Conservation (phyloP, 2,797 vertebrate genomes). For the Betta splendens region DNA sequence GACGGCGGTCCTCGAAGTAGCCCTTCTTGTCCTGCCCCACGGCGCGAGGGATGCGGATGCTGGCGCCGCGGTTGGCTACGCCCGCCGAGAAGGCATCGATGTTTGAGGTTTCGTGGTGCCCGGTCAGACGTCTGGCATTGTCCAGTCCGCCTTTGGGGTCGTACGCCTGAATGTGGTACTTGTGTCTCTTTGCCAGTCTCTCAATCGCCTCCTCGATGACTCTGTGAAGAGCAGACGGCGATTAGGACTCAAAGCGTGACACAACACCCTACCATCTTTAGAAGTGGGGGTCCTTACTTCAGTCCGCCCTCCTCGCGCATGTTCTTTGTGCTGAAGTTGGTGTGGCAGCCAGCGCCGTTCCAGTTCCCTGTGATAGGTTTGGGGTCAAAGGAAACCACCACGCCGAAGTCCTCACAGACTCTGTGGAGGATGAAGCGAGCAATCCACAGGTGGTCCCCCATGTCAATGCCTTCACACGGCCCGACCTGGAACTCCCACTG, state of each 20-base stretch:
- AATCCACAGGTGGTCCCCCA: conserved; percentile 96
- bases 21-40: conserved; percentile 93
- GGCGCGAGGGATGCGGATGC: conserved; percentile 91
- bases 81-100: conserved; percentile 94
- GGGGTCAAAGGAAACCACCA: conserved; percentile 93
- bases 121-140: conserved; percentile 92
- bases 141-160: conserved; percentile 95
- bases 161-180: conserved; percentile 92
- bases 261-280: background rate
- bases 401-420: conserved; percentile 94
- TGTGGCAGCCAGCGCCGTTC: conserved; percentile 97
- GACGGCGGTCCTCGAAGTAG: conserved; percentile 96
- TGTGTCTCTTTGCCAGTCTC: conserved; percentile 87
- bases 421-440: conserved; percentile 95
- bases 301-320: conserved; percentile 93
- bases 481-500: conserved; percentile 98
- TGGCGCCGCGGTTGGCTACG: conserved; percentile 91
- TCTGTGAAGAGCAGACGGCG: conserved; percentile 61
- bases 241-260: background rate
- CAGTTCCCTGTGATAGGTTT: conserved; percentile 97
- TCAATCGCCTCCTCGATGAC: conserved; percentile 93
- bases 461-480: conserved; percentile 91
- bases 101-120: conserved; percentile 91
- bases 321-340: conserved; percentile 95
- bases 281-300: conserved; percentile 81